Conservation (phyloP, 2,888 invertebrate genomes). For the Anoplius nigerrimus region DNA sequence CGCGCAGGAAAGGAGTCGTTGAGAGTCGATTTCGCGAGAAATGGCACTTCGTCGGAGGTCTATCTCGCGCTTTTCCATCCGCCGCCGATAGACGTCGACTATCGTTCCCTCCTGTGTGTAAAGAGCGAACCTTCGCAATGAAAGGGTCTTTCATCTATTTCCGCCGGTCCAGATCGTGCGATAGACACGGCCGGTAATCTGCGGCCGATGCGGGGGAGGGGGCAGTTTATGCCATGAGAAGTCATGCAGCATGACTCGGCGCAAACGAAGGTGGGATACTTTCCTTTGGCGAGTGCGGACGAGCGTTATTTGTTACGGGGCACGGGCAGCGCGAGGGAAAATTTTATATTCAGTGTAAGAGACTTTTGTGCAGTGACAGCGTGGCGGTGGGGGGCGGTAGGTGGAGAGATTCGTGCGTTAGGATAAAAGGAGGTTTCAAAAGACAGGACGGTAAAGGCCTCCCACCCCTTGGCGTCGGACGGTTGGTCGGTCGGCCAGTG, state of each 20-base stretch:
- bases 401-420: background rate
- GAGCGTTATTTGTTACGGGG: too few relatives aligned
- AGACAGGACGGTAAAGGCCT: constrained; percentile 40
- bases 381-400: too few relatives aligned
- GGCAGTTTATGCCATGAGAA: background rate
- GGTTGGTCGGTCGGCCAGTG: constrained; percentile 29
- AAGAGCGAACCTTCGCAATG: background rate
- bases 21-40: constrained; percentile 18
- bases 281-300: too few relatives aligned
- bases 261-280: too few relatives aligned
- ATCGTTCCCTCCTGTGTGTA: constrained; percentile 4
- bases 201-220: too few relatives aligned
- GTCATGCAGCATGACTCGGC: too few relatives aligned
- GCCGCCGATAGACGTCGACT: constrained; percentile 4
- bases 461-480: constrained; percentile 17
- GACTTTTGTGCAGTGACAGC: too few relatives aligned
- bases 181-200: background rate
- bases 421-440: constrained; percentile 23
- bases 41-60: constrained; percentile 19
- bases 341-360: too few relatives aligned
- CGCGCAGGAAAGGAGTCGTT: constrained; percentile 10
- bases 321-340: too few relatives aligned
- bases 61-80: constrained; percentile 11
- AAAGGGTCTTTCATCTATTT: constrained; percentile 9
- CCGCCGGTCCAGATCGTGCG: background rate